Evolutionary conservation across 2,888 invertebrate genomes (phyloP).

Genomic region (Melieria crassipennis): DNA sequence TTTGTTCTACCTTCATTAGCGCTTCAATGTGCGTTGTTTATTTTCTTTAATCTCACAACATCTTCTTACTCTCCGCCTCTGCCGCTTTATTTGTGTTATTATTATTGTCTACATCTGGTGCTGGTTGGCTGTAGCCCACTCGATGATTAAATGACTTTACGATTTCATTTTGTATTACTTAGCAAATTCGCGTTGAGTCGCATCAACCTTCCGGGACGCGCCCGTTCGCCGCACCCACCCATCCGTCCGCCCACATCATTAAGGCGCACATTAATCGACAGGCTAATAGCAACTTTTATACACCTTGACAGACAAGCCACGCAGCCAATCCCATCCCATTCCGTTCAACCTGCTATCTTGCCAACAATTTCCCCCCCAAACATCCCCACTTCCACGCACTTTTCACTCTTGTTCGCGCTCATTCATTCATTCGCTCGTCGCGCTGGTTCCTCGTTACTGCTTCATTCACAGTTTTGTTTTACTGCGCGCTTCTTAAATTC

Average conservation of each 20-base stretch:
- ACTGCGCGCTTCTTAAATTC: not conserved
- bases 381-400: not conserved
- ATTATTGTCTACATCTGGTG: too few species aligned
- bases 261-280: slow-evolving; percentile 13
- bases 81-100: too few species aligned
- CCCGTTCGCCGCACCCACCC: not conserved
- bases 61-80: too few species aligned
- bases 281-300: slow-evolving; percentile 12
- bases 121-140: too few species aligned
- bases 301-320: not conserved
- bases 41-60: too few species aligned
- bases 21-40: too few species aligned
- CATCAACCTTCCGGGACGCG: not conserved
- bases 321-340: not conserved
- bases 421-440: not conserved
- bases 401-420: slow-evolving; percentile 1
- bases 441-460: not conserved
- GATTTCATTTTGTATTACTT: too few species aligned
- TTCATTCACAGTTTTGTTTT: not conserved
- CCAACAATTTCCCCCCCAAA: too few species aligned
- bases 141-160: too few species aligned
- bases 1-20: too few species aligned
- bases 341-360: not conserved
- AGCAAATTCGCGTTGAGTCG: too few species aligned
- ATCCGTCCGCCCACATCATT: not conserved